Evolutionary conservation across 1,140 invertebrate species (phyloP), one percentile per base, ranked within the genome.

Genomic region (Papilio polytes): DNA sequence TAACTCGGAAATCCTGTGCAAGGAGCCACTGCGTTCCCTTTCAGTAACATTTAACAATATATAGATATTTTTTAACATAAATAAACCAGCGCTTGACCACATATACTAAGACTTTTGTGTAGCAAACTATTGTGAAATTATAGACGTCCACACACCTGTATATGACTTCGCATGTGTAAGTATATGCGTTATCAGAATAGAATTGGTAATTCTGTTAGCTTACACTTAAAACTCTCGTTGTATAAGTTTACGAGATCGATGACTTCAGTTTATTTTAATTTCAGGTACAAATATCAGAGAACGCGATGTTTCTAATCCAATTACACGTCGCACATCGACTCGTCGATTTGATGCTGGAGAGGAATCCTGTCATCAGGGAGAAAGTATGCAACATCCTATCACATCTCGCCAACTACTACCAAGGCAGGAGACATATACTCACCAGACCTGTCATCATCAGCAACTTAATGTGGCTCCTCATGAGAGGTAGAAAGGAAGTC

Each of bases 241-340:
- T 41, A 41, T 41, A 41, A 41, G 36, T 41, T 41, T 7, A 41
- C 7, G 36, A 41, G 36, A 41, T 41, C 36, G 36, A 8, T 41
- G 36, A 41, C 36, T 6, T 41, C 36, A 41, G 36, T 8, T 41
- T 41, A 41, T 41, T 8, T 41, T 8, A 41, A 8, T 84, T 85
- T 9, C 80, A 95, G 94, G 90, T 94, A 12, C 90, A 92, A 88
- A 93, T 94, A 87, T 88, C 94, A 82, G 94, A 95, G 82, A 91
- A 87, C 80, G 94, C 94, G 0, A 84, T 92, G 53, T 94, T 89
- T 80, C 85, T 95, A 0, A 90, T 95, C 15, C 82, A 88, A 3
- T 74, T 92, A 10, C 90, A 94, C n/a, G 81, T 94, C 20, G 86
- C 88, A 0, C 90, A 92, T 46, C 88, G 92, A 1, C 83, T 95